Percentiles rank a stretch among this genome's conserved stretches.
phyloP scores from a whole-genome alignment of 2,113 vertebrate species.

The Pteronura brasiliensis region DNA sequence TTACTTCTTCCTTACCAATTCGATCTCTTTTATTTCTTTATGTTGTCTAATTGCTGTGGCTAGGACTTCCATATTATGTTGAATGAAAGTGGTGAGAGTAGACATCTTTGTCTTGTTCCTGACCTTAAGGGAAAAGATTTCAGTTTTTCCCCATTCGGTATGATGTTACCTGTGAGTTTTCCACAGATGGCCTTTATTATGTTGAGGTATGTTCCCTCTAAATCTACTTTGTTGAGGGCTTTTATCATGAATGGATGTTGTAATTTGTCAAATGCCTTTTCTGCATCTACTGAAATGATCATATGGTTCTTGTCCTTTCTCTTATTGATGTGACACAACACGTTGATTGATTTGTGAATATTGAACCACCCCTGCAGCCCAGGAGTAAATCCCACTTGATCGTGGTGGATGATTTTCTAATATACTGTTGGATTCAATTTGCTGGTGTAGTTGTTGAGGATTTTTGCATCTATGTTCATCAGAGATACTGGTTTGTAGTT shows the following conservation, averaged over 20 bases:
- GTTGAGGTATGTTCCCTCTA: background rate
- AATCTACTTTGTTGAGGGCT: background rate
- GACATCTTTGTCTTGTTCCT: background rate
- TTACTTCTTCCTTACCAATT: background rate
- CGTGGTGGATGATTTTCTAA: background rate
- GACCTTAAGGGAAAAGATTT: background rate
- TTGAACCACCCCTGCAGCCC: background rate
- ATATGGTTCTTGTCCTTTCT: background rate
- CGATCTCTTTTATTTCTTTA: background rate
- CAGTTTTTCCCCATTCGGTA: background rate
- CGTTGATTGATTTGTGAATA: background rate
- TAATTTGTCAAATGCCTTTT: background rate
- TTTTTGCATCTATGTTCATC: background rate
- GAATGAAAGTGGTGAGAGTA: background rate
- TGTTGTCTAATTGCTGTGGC: background rate
- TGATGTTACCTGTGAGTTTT: background rate
- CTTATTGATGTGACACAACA: background rate
- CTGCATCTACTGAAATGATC: background rate
- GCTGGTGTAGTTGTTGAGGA: background rate
- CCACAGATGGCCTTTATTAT: background rate
- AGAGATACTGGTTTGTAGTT: background rate
- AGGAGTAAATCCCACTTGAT: background rate
- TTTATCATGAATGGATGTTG: background rate
- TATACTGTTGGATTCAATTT: background rate
- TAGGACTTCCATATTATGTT: background rate